A percentile compares a stretch with the other conserved stretches of the same genome.
Conservation (phyloP, 2,888 invertebrate species). For the Apamea sordens region DNA sequence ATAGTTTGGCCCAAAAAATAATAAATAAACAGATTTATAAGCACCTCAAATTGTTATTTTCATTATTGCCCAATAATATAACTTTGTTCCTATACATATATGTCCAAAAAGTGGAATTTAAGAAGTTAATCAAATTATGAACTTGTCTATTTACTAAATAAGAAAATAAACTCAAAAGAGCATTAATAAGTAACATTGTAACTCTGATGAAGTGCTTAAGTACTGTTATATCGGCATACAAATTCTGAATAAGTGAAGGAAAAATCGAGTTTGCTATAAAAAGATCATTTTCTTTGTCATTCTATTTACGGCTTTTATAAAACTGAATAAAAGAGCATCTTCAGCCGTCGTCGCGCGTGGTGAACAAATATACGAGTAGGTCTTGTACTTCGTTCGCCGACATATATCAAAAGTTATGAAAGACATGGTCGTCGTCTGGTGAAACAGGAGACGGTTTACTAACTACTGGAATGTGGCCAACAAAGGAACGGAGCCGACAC, state of each 20-base stretch:
- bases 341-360: slow-evolving; percentile 21
- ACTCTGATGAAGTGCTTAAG: no score
- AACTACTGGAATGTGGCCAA: slow-evolving; percentile 76
- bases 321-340: slow-evolving; percentile 42
- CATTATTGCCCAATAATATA: background rate
- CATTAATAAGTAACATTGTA: no score
- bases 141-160: no score
- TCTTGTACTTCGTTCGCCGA: no score
- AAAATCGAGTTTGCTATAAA: background rate
- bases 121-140: background rate
- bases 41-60: background rate
- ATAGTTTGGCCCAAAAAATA: background rate
- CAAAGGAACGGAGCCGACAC: slow-evolving; percentile 63
- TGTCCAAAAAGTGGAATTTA: background rate
- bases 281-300: background rate
- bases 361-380: slow-evolving; percentile 49
- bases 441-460: slow-evolving; percentile 70
- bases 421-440: slow-evolving; percentile 60
- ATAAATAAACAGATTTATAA: slow-evolving; percentile 4
- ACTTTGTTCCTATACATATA: background rate
- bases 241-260: background rate
- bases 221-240: background rate
- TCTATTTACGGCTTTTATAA: slow-evolving; percentile 28
- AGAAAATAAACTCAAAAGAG: no score
- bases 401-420: slow-evolving; percentile 70